Percentiles rank a stretch among this genome's conserved stretches.
These are phyloP conservation scores for Megaceryle torquata DNA, from an alignment of 2,113 vertebrate species.

Conservation along the genomic window DNA sequence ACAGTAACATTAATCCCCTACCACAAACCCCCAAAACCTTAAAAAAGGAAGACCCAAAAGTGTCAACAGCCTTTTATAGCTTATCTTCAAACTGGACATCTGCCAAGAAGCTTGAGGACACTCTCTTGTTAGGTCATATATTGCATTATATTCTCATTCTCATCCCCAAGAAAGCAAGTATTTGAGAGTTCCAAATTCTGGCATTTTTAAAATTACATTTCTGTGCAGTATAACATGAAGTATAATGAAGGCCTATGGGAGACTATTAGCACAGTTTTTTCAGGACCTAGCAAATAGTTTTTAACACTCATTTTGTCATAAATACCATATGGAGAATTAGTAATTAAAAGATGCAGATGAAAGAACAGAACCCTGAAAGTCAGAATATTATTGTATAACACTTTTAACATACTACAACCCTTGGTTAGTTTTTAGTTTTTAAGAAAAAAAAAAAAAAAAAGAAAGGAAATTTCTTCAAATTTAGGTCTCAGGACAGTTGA, in stretches of 20 bases:
- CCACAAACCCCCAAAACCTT: neutral
- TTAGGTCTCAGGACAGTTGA: neutral
- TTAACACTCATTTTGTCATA: constrained; percentile 39
- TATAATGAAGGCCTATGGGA: constrained; percentile 55
- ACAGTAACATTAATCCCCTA: neutral
- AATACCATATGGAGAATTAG: neutral
- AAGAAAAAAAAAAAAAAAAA: neutral
- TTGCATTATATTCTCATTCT: neutral
- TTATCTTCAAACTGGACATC: neutral
- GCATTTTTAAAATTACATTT: constrained; percentile 26
- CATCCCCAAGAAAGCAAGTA: neutral
- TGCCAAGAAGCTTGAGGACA: neutral
- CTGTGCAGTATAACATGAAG: neutral
- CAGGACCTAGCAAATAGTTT: neutral
- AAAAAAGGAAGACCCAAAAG: neutral
- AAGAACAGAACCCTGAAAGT: neutral
- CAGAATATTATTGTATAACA: neutral
- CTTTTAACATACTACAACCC: neutral
- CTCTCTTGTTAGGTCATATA: neutral
- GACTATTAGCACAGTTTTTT: constrained; percentile 12
- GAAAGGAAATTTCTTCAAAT: neutral
- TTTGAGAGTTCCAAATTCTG: neutral
- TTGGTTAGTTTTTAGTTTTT: neutral
- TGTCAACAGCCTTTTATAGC: neutral
- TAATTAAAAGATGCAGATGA: neutral